phyloP scores from a whole-genome alignment of 2,888 invertebrate species.

The Chalcosyrphus nemorum region DNA sequence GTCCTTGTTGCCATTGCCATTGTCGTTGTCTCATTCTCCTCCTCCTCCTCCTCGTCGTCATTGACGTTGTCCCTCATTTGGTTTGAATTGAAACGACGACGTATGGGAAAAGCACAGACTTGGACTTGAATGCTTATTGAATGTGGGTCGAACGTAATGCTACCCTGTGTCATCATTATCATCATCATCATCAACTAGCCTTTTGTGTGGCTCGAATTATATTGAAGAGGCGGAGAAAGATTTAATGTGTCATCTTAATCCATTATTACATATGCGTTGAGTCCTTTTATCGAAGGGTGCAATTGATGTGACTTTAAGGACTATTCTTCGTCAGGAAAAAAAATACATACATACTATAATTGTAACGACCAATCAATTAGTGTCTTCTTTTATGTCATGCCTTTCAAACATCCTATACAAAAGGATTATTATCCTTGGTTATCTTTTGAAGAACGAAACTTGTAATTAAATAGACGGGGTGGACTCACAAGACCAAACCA shows the following conservation, averaged over 20 bases:
- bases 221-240: neutral
- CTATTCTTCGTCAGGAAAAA: neutral
- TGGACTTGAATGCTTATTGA: constrained; percentile 7
- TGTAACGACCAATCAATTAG: constrained; percentile 28
- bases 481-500: constrained; percentile 3
- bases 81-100: constrained; percentile 50
- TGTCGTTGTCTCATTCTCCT: too few species aligned
- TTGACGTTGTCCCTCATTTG: constrained; percentile 48
- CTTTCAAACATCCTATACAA: neutral
- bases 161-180: neutral
- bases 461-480: constrained; percentile 30
- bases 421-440: constrained; percentile 18
- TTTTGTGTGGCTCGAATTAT: constrained; percentile 1
- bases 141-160: constrained; percentile 12
- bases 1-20: constrained; percentile 13
- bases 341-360: too few species aligned
- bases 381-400: neutral
- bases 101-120: constrained; percentile 26
- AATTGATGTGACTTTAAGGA: neutral
- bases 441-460: constrained; percentile 15
- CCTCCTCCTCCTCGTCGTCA: too few species aligned
- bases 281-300: neutral
- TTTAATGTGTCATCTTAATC: constrained; percentile 50
- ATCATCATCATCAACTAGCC: constrained; percentile 8
- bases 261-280: constrained; percentile 18